phyloP scores from a whole-genome alignment of 2,888 invertebrate species.

The Ennomos quercinarius region DNA sequence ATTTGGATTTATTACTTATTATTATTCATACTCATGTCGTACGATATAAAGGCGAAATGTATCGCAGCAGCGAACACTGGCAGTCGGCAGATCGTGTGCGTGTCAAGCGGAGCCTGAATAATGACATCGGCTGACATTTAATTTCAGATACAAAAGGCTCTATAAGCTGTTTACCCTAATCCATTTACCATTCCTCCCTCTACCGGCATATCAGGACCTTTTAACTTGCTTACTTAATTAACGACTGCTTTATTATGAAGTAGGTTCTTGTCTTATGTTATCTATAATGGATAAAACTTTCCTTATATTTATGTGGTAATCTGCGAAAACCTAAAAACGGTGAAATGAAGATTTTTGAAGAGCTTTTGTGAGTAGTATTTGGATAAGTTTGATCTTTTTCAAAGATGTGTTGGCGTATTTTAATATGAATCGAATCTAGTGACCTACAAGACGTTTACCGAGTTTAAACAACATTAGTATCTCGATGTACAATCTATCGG shows the following conservation, averaged over 20 bases:
- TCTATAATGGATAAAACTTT: too few species aligned
- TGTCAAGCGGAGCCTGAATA: constrained; percentile 76
- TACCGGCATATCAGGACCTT: constrained; percentile 56
- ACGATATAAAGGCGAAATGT: constrained; percentile 47
- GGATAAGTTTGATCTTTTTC: too few species aligned
- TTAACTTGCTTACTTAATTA: constrained; percentile 51
- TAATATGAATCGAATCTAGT: too few species aligned
- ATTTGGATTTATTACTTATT: too few species aligned
- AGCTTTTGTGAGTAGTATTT: too few species aligned
- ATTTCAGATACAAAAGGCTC: constrained; percentile 83
- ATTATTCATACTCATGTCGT: constrained; percentile 40
- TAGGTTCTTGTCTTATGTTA: background rate
- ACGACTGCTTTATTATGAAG: constrained; percentile 1
- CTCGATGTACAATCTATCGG: too few species aligned
- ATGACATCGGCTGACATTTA: constrained; percentile 82
- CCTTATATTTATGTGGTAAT: too few species aligned
- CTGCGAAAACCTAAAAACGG: too few species aligned
- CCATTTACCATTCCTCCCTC: constrained; percentile 58
- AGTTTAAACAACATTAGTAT: too few species aligned
- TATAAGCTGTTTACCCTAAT: constrained; percentile 83
- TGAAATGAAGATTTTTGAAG: too few species aligned
- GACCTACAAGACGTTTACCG: too few species aligned
- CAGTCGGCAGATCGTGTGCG: constrained; percentile 70
- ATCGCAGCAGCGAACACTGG: constrained; percentile 49
- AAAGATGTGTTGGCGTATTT: too few species aligned